A percentile compares a stretch with the other conserved stretches of the same genome.
These are phyloP conservation scores for Microcebus griseorufus DNA, from an alignment of 2,113 vertebrate species.

Conservation along the genomic window DNA sequence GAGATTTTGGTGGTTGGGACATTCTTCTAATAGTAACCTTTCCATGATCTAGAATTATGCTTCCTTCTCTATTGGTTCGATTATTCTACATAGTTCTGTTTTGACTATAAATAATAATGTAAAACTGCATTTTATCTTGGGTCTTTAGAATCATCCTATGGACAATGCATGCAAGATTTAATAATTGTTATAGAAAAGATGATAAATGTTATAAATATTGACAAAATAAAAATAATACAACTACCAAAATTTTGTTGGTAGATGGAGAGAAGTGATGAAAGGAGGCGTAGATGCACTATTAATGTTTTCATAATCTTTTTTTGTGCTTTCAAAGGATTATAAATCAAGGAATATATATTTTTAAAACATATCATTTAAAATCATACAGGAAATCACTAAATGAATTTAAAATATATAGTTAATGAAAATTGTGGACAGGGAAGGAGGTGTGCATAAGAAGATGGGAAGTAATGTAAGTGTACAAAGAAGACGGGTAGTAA, in stretches of 20 bases:
- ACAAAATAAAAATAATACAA: conserved; percentile 21
- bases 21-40: neutral
- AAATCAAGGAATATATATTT: neutral
- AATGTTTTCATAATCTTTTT: neutral
- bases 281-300: neutral
- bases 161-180: neutral
- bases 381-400: neutral
- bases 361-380: conserved; percentile 40
- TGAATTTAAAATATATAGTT: neutral
- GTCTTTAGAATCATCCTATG: neutral
- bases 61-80: neutral
- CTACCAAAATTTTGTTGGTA: neutral
- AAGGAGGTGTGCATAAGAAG: neutral
- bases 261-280: neutral
- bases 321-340: neutral
- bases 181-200: neutral
- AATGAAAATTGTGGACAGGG: neutral
- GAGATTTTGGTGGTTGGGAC: neutral
- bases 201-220: neutral
- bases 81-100: neutral
- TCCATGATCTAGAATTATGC: neutral
- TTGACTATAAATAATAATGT: neutral
- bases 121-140: neutral
- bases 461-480: neutral
- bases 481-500: neutral